phyloP scores from a whole-genome alignment of 1,140 invertebrate species.

The Diabrotica undecimpunctata region DNA sequence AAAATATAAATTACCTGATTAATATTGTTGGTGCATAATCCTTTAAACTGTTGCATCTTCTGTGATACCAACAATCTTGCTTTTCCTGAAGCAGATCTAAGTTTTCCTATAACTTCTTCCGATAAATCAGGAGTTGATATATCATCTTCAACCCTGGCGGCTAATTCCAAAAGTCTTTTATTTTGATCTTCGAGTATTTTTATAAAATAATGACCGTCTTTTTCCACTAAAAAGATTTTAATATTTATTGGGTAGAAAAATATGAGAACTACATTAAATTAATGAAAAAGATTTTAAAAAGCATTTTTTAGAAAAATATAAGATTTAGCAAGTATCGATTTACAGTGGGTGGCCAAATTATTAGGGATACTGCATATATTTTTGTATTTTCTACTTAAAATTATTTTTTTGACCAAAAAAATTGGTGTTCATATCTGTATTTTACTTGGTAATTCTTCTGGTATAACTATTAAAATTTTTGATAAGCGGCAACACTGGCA shows the following conservation, averaged over 20 bases:
- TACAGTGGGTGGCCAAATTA: too few relatives aligned
- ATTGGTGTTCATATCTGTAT: too few relatives aligned
- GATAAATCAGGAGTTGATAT: slow-evolving; percentile 54
- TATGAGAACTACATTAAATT: too few relatives aligned
- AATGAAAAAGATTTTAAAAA: too few relatives aligned
- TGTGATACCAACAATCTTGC: slow-evolving; percentile 82
- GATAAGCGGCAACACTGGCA: too few relatives aligned
- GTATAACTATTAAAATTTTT: too few relatives aligned
- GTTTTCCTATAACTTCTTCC: slow-evolving; percentile 77
- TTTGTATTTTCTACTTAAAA: too few relatives aligned
- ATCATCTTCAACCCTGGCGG: slow-evolving; percentile 63
- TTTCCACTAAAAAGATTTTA: slow-evolving; percentile 35
- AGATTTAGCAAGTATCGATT: too few relatives aligned
- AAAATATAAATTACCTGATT: slow-evolving; percentile 51
- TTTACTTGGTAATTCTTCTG: too few relatives aligned
- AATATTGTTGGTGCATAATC: slow-evolving; percentile 74
- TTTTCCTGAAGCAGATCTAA: slow-evolving; percentile 86
- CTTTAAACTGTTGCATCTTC: slow-evolving; percentile 94
- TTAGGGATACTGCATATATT: too few relatives aligned
- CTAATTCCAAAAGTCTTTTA: slow-evolving; percentile 61
- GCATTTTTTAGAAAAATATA: too few relatives aligned
- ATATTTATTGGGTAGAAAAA: not conserved
- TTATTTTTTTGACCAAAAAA: too few relatives aligned
- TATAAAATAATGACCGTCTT: slow-evolving; percentile 74
- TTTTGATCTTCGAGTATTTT: slow-evolving; percentile 71